Conservation (phyloP, 1,140 invertebrate species). For the Ruditapes philippinarum region DNA sequence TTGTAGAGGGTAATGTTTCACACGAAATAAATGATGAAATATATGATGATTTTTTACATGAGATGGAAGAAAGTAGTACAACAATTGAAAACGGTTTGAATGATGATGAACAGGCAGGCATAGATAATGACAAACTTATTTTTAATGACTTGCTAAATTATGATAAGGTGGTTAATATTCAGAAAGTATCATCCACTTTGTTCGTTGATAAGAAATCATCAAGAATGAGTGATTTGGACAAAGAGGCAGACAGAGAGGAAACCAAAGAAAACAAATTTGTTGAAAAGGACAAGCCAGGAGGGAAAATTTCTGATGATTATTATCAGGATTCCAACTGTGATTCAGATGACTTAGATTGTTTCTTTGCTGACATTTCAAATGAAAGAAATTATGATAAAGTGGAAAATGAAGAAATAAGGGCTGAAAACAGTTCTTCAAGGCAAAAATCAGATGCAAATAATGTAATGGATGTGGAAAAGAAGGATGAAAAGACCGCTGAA, state of each 20-base stretch:
- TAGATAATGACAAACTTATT: background rate
- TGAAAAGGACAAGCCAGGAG: background rate
- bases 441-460: background rate
- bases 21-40: background rate
- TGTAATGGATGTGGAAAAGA: background rate
- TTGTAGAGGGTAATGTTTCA: background rate
- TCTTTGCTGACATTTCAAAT: slow-evolving; percentile 36
- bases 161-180: background rate
- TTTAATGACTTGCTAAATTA: background rate
- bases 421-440: background rate
- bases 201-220: too few species aligned
- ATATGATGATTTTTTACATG: background rate
- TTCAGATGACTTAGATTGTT: background rate
- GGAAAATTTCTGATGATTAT: background rate
- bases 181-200: too few species aligned
- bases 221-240: too few species aligned
- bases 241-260: background rate
- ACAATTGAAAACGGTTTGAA: background rate
- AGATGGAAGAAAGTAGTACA: too few species aligned
- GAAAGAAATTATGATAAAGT: background rate
- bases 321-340: background rate
- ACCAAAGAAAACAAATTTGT: background rate
- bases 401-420: background rate
- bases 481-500: background rate
- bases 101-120: background rate